Evolutionary conservation across 2,888 invertebrate genomes (phyloP).

Genomic region (Orchesella flavescens): DNA sequence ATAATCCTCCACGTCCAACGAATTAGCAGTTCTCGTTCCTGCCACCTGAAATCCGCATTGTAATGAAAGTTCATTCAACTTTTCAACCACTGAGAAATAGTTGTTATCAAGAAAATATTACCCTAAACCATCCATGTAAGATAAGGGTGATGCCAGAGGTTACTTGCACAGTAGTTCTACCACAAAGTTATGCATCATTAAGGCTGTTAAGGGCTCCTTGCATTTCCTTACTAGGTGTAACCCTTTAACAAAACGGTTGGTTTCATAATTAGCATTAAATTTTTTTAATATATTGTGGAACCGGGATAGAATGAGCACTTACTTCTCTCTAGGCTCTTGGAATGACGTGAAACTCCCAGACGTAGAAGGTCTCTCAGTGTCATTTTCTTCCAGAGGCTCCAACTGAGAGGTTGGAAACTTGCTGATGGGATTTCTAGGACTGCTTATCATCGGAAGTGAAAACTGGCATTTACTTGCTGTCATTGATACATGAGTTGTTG

Average conservation of each 20-base stretch:
- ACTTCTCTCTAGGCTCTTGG: constrained; percentile 66
- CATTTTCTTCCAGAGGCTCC: constrained; percentile 66
- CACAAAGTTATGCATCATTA: constrained; percentile 81
- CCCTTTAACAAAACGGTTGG: no score
- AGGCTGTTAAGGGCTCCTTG: constrained; percentile 85
- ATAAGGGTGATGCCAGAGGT: constrained; percentile 81
- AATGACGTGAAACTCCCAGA: constrained; percentile 59
- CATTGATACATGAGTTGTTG: no score
- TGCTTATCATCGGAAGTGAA: constrained; percentile 26
- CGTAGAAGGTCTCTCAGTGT: constrained; percentile 65
- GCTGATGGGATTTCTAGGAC: constrained; percentile 48
- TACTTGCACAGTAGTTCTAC: constrained; percentile 69
- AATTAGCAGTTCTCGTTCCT: constrained; percentile 83
- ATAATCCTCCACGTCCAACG: constrained; percentile 87
- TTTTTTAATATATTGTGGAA: not conserved
- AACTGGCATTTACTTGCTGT: no score
- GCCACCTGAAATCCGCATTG: constrained; percentile 77
- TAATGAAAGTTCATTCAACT: not conserved
- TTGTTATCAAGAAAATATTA: constrained; percentile 80
- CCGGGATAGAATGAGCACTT: not conserved
- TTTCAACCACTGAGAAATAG: not conserved
- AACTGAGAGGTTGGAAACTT: constrained; percentile 41
- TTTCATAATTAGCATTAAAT: not conserved
- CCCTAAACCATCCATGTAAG: constrained; percentile 91
- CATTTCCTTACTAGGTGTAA: constrained; percentile 81